Base-by-base conservation (phyloP, 2,888 invertebrate genomes). In the Eledona agricola region DNA sequence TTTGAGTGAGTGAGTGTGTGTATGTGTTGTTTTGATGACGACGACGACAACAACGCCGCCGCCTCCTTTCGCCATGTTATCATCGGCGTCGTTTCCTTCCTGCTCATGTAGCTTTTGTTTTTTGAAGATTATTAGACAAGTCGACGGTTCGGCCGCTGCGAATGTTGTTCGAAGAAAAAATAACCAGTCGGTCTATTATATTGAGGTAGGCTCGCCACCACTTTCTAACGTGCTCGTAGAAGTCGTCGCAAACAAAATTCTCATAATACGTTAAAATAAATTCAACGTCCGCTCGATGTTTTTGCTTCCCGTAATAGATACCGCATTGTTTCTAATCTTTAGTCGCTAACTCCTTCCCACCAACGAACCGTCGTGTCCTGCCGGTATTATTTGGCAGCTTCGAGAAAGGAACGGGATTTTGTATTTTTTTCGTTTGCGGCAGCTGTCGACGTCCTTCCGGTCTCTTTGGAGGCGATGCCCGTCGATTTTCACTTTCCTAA, bases 321-420 rank as follows among this genome's bases (percentile, higher is more conserved):
- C 43, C 32, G 40, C 35, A 47, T 53, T 53, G 53, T 53, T 53
- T 42, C 53, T 47, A 42, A 50, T 50, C 50, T 50, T 45, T 45
- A 23, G 17, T 42, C 19, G 31, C 45, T 25, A 34, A 32, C 45
- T 34, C 45, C n/a, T n/a, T 25, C 45, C 32, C 45, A 32, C 45
- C 20, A 34, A 13, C 22, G 32, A 17, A 20, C 25, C n/a, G 32
- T 11, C 25, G 25, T 45, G 32, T 20, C 26, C 13, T 15, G 17
- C 34, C 23, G 45, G 19, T 45, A 45, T n/a, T n/a, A n/a, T 45
- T 45, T 45, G 47, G 47, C 47, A 47, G 37, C 29, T n/a, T n/a
- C n/a, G n/a, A n/a, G n/a, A n/a, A n/a, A n/a, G n/a, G n/a, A n/a
- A n/a, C n/a, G n/a, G n/a, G n/a, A n/a, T n/a, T n/a, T n/a, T n/a